Evolutionary conservation across 2,888 invertebrate genomes (phyloP).

Genomic region (Lepidonotus clava): DNA sequence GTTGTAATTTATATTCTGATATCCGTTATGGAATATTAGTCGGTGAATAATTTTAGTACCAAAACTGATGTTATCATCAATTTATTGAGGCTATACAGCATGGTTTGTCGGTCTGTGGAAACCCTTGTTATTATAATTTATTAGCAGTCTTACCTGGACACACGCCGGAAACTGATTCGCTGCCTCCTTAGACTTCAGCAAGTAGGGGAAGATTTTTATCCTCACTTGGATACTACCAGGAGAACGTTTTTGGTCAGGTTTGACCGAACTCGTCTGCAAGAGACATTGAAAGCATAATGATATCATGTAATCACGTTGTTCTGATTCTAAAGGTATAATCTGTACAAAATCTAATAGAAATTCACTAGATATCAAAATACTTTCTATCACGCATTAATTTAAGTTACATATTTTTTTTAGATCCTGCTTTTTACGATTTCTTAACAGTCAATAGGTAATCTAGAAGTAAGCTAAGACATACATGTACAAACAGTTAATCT

Average conservation of each 20-base stretch:
- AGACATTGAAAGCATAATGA: neutral
- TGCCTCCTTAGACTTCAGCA: conserved; percentile 84
- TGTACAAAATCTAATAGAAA: neutral
- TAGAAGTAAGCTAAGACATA: too few relatives aligned
- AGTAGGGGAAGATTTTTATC: conserved; percentile 90
- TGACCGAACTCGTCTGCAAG: conserved; percentile 42
- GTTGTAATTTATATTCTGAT: too few relatives aligned
- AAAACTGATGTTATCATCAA: too few relatives aligned
- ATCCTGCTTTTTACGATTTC: too few relatives aligned
- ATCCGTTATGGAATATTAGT: too few relatives aligned
- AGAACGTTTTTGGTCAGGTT: conserved; percentile 86
- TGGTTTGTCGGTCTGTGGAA: too few relatives aligned
- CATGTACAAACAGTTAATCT: too few relatives aligned
- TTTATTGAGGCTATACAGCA: too few relatives aligned
- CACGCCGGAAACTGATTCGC: conserved; percentile 85
- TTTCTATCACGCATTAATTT: neutral
- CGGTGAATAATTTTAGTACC: too few relatives aligned
- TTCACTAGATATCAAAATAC: neutral
- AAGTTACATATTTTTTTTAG: too few relatives aligned
- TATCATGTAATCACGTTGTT: neutral
- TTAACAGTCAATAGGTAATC: too few relatives aligned
- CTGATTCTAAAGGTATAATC: neutral
- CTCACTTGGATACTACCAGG: conserved; percentile 92
- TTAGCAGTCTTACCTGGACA: conserved; percentile 90
- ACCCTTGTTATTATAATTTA: too few relatives aligned